A percentile compares a stretch with the other conserved stretches of the same genome.
Conservation (phyloP, 2,113 vertebrate species). For the Catagonus wagneri region DNA sequence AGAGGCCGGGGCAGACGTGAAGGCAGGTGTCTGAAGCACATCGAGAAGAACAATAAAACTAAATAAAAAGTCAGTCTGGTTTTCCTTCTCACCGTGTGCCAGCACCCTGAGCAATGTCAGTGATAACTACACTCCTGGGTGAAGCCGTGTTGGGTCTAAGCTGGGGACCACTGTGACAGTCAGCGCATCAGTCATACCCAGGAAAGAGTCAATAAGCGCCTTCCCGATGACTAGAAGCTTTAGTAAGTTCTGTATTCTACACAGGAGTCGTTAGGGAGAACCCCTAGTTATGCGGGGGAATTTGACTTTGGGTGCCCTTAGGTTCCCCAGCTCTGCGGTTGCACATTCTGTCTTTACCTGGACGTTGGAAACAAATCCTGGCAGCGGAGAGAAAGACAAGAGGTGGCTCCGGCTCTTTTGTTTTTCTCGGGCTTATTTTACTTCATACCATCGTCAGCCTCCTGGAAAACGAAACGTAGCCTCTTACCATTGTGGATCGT, state of each 20-base stretch:
- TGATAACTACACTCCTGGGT: neutral
- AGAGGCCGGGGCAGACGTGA: no score
- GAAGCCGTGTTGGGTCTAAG: no score
- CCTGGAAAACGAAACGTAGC: neutral
- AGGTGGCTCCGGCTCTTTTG: neutral
- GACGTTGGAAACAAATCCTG: neutral
- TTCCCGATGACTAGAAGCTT: no score
- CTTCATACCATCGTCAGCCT: no score
- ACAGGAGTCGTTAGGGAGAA: neutral
- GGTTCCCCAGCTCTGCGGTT: rapidly evolving
- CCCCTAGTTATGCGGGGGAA: neutral
- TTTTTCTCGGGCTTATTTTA: neutral
- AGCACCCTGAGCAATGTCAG: neutral
- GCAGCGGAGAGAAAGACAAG: neutral
- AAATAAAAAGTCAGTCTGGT: neutral
- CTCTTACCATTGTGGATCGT: neutral
- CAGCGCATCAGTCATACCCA: neutral
- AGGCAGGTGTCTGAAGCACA: neutral
- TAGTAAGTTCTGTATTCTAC: no score
- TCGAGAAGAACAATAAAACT: neutral
- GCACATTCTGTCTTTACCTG: rapidly evolving
- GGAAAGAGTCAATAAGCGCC: neutral
- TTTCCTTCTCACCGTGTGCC: neutral
- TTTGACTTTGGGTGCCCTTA: neutral
- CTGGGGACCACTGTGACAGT: neutral